Evolutionary conservation across 2,888 invertebrate species (phyloP), one percentile per base, ranked within the genome.

Genomic region (Trachelus iudaicus): DNA sequence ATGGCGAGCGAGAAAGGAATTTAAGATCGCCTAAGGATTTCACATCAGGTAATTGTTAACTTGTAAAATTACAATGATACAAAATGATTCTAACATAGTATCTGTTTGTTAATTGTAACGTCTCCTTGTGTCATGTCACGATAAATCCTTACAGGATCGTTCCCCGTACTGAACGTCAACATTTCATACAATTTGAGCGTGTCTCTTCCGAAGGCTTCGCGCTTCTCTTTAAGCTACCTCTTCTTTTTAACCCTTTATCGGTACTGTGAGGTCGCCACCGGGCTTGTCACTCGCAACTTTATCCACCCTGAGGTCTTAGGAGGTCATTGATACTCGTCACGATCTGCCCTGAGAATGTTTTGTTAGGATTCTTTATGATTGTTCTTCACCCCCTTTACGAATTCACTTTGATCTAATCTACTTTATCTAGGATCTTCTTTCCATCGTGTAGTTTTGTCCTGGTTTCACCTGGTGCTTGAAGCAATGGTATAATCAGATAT

Each of bases 1-100:
- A 37, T 74, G 76, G 79, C 69, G 75, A 80, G 77, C 73, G 79
- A 77, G 78, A 80, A 37, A 69, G 34, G 33, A 31, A 31, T 69
- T n/a, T 31, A 69, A 34, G 9, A 34, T 56, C 31, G 56, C n/a
- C 30, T 75, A 35, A 35, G 73, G 75, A 75, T 77, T 69, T 75
- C 56, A 56, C 23, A 56, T 56, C 56, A 56, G 56, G 56, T 56
- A 56, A 56, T 56, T 56, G 9, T 23, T 56, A 23, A 56, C 56
- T 56, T 23, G 56, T 56, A 56, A 23, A 56, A 56, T 56, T 56
- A 23, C 56, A 56, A 23, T 56, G 23, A 23, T 56, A 56, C 2
- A 9, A 56, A 56, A 56, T 9, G 56, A 56, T 56, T 56, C 23
- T 56, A 56, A 9, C 23, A 9, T 56, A 56, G 9, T 56, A 56